phyloP scores from a whole-genome alignment of 2,888 invertebrate genomes.

The Aelia acuminata region DNA sequence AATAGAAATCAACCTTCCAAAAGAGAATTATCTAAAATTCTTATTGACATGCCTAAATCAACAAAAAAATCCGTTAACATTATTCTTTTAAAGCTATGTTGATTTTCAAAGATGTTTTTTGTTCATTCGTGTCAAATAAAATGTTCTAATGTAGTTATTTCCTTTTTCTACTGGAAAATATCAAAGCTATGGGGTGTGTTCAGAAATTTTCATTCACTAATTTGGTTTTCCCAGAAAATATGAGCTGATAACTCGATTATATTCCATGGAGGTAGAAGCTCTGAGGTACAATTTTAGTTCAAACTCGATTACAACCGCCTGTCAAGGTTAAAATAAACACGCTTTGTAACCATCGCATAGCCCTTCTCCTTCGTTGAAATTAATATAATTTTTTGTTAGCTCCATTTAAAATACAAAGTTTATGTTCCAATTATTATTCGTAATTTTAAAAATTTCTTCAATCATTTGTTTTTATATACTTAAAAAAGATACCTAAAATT shows the following conservation, averaged over 20 bases:
- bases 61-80: not conserved
- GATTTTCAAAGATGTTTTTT: not conserved
- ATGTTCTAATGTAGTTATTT: not conserved
- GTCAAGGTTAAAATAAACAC: conserved; percentile 1
- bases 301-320: not conserved
- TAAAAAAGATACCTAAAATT: too few species aligned
- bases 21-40: not conserved
- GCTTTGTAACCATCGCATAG: not conserved
- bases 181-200: not conserved
- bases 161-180: not conserved
- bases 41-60: not conserved
- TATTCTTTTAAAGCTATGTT: not conserved
- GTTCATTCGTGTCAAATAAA: not conserved
- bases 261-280: not conserved
- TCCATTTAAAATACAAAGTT: not conserved
- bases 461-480: too few species aligned
- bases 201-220: not conserved
- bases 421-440: not conserved
- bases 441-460: not conserved
- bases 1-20: not conserved
- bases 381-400: not conserved
- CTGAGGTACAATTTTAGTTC: not conserved
- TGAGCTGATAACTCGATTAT: not conserved
- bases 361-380: not conserved
- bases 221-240: not conserved